Base-by-base conservation (phyloP, 2,888 invertebrate genomes). In the Altica lythri region DNA sequence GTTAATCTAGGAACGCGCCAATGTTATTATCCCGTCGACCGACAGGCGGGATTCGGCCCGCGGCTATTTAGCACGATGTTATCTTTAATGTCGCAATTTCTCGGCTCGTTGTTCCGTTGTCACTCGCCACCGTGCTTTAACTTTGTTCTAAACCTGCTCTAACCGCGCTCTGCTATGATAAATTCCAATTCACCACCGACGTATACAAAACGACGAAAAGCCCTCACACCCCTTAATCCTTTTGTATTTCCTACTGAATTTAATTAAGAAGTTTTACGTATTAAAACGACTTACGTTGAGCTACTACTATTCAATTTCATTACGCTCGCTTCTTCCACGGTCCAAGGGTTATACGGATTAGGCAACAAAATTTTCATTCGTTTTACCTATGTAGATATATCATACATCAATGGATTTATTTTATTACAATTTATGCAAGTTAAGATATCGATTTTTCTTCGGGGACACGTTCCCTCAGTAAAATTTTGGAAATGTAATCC, bases 21-120 rank as follows among this genome's bases (percentile, higher is more conserved):
- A 73, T 71, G 71, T 72, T 69, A 73, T 75, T 75, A 74, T 73
- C 73, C 72, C 68, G 64, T 54, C 60, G 49, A 40, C 17, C n/a
- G n/a, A n/a, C 65, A 69, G 12, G 22, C 40, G 72, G 72, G 71
- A 73, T 72, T 68, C 70, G 68, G 71, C 75, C 74, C 67, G 70
- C 69, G 75, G 75, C 75, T 68, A 73, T 75, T 75, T 74, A 75
- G 71, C 73, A 68, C 72, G 75, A 75, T 75, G 76, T 76, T 76
- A 75, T 76, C 75, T 74, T 74, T 75, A 72, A 72, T 74, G 75
- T 74, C 70, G 74, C 74, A 74, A 75, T 75, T 75, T 76, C 76
- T 74, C 75, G 75, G 73, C 73, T 75, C 75, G 75, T 75, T 74
- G 75, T 75, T 65, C 59, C 63, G 67, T 68, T 71, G 72, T 72